Conservation (phyloP, 2,113 vertebrate genomes). For the Oreotrochilus melanogaster region DNA sequence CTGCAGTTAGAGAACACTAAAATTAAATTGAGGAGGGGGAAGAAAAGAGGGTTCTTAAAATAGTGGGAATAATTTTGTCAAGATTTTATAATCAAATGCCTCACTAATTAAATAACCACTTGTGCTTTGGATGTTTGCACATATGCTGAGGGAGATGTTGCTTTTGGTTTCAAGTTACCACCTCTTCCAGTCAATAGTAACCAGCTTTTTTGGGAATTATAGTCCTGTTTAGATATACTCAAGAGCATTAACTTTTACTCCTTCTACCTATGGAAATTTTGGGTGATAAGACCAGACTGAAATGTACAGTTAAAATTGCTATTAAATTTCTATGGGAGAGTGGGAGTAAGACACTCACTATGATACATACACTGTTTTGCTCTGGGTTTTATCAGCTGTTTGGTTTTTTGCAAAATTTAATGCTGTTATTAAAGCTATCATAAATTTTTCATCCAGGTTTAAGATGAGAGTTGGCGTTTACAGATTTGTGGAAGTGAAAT, state of each 20-base stretch:
- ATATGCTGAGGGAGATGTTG: neutral
- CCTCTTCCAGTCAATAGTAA: neutral
- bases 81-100: conserved; percentile 34
- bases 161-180: neutral
- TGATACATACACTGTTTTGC: neutral
- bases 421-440: neutral
- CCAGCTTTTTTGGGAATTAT: neutral
- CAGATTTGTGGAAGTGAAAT: neutral
- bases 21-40: conserved; percentile 59
- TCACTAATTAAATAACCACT: conserved; percentile 43
- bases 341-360: neutral
- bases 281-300: neutral
- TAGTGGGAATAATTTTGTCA: conserved; percentile 28
- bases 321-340: neutral
- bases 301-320: neutral
- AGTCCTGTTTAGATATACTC: neutral
- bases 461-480: accelerated
- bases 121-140: conserved; percentile 3
- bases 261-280: neutral
- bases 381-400: neutral
- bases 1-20: conserved; percentile 52
- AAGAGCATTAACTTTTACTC: neutral
- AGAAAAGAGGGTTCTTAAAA: conserved; percentile 38
- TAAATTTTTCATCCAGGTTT: neutral
- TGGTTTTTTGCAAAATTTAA: neutral